phyloP scores from a whole-genome alignment of 64 coral and sea anemone species.

The Porites lutea region DNA sequence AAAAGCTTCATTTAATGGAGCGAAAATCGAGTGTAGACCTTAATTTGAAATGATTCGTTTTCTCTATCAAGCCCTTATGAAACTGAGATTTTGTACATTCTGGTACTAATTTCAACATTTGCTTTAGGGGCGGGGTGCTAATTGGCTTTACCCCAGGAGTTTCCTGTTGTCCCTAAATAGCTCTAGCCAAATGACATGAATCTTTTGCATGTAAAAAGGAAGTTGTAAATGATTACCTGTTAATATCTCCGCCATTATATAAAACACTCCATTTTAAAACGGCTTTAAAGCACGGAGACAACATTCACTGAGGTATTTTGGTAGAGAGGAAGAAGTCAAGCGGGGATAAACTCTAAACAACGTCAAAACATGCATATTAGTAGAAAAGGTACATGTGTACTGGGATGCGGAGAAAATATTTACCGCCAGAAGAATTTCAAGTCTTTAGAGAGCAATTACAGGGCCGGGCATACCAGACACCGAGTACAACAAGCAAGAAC shows the following conservation, averaged over 20 bases:
- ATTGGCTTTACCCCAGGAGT: not conserved
- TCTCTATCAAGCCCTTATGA: not conserved
- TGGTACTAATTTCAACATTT: not conserved
- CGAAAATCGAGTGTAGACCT: too few species aligned
- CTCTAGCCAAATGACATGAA: not conserved
- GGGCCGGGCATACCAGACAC: too few species aligned
- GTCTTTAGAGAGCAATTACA: not conserved
- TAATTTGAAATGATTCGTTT: too few species aligned
- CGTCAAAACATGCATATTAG: slow-evolving; percentile 24
- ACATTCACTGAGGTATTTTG: not conserved
- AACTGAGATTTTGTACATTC: not conserved
- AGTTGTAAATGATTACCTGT: slow-evolving; percentile 9
- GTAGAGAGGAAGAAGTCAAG: slow-evolving; percentile 10
- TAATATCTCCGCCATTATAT: not conserved
- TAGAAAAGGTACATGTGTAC: not conserved
- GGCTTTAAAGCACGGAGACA: not conserved
- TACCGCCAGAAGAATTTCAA: not conserved
- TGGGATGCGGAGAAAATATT: not conserved
- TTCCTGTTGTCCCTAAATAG: slow-evolving; percentile 9
- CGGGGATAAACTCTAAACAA: not conserved
- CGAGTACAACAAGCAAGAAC: not conserved
- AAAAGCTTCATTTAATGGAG: not conserved
- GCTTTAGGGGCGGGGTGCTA: not conserved
- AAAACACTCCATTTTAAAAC: not conserved
- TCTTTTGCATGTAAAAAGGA: slow-evolving; percentile 38